These are phyloP conservation scores for Caenorhabditis imperialis DNA, from an alignment of 2,888 invertebrate species.

Conservation along the genomic window DNA sequence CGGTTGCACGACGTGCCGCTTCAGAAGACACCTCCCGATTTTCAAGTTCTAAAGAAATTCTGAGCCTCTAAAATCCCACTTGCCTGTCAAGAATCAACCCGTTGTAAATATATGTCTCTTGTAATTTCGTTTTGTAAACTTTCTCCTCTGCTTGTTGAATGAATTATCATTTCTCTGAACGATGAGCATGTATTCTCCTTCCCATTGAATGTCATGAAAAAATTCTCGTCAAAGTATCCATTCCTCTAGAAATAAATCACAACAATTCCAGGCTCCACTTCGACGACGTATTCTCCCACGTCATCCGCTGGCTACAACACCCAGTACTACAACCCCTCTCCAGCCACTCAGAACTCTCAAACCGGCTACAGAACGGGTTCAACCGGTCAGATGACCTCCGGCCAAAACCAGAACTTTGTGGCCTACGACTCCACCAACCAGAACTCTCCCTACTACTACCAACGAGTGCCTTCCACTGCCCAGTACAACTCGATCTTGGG, in stretches of 20 bases:
- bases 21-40: constrained; percentile 40
- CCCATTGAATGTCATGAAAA: too few species aligned
- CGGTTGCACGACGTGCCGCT: constrained; percentile 38
- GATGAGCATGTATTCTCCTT: too few species aligned
- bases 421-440: constrained; percentile 43
- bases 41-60: too few species aligned
- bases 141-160: too few species aligned
- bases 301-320: constrained; percentile 35
- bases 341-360: constrained; percentile 5
- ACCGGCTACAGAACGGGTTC: constrained; percentile 20
- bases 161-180: too few species aligned
- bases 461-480: constrained; percentile 46
- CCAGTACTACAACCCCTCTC: constrained; percentile 41
- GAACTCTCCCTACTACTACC: constrained; percentile 48
- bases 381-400: constrained; percentile 5
- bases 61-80: too few species aligned
- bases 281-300: constrained; percentile 35
- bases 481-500: constrained; percentile 47
- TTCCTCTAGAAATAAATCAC: too few species aligned
- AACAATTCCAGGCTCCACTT: constrained; percentile 19
- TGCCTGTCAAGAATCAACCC: too few species aligned
- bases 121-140: too few species aligned
- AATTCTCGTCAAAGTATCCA: too few species aligned
- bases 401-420: constrained; percentile 15
- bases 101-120: too few species aligned